Percentiles rank a stretch among this genome's conserved stretches.
phyloP scores from a whole-genome alignment of 2,888 invertebrate species.

The Drosophila meridiana region DNA sequence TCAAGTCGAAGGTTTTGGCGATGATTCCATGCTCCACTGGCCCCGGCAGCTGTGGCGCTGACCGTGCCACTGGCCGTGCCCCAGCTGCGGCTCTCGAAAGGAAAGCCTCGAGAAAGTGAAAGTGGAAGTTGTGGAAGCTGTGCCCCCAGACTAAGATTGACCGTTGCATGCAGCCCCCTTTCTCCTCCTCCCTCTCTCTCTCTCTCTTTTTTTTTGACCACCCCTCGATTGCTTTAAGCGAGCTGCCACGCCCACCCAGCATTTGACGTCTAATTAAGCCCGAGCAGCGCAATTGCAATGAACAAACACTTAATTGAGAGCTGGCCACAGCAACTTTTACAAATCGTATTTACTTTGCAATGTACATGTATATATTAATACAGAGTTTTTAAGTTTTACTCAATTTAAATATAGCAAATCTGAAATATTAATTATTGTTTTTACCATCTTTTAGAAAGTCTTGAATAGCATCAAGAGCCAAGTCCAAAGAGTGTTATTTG shows the following conservation, averaged over 20 bases:
- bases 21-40: slow-evolving; percentile 65
- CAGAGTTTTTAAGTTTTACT: not conserved
- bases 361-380: not conserved
- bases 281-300: slow-evolving; percentile 49
- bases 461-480: not conserved
- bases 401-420: no score
- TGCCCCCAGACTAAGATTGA: slow-evolving; percentile 18
- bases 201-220: not conserved
- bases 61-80: slow-evolving; percentile 35
- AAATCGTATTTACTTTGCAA: slow-evolving; percentile 7
- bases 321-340: slow-evolving; percentile 12
- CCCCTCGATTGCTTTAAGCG: slow-evolving; percentile 54
- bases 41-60: slow-evolving; percentile 19
- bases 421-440: not conserved
- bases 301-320: slow-evolving; percentile 37
- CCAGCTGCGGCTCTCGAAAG: slow-evolving; percentile 54
- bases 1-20: slow-evolving; percentile 1
- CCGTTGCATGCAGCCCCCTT: not conserved
- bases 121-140: slow-evolving; percentile 29
- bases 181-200: not conserved
- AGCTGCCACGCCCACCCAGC: slow-evolving; percentile 61
- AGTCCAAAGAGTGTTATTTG: no score
- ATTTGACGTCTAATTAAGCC: slow-evolving; percentile 66
- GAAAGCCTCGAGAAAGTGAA: slow-evolving; percentile 63
- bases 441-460: not conserved